Percentiles rank a stretch among this genome's conserved stretches.
These are phyloP conservation scores for Chunga burmeisteri DNA, from an alignment of 2,113 vertebrate species.

Conservation along the genomic window DNA sequence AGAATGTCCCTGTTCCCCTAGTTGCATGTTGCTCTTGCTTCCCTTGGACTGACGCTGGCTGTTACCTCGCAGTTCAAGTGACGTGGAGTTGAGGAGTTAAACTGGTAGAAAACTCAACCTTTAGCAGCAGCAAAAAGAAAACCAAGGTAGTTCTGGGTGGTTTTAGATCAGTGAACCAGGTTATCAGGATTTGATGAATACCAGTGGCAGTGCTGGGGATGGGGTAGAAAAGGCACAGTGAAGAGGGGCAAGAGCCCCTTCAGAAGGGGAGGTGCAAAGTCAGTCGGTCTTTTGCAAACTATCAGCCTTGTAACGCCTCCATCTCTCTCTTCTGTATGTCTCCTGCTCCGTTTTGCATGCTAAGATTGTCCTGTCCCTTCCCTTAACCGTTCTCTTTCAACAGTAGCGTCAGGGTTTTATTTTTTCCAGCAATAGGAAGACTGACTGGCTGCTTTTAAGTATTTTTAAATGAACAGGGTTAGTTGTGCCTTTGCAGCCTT, in stretches of 20 bases:
- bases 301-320: background rate
- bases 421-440: background rate
- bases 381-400: background rate
- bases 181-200: background rate
- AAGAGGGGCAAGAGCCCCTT: background rate
- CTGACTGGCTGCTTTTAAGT: background rate
- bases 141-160: background rate
- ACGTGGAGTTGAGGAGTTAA: background rate
- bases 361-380: background rate
- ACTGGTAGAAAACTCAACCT: background rate
- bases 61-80: background rate
- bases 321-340: background rate
- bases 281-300: background rate
- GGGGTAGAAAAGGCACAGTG: background rate
- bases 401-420: fast-evolving
- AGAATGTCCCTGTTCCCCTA: background rate
- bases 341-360: background rate
- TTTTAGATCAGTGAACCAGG: background rate
- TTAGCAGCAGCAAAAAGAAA: background rate
- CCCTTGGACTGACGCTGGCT: background rate
- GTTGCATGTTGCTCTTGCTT: background rate
- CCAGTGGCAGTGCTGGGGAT: background rate
- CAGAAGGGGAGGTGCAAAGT: background rate
- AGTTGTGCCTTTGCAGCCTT: background rate
- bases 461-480: background rate